Conservation (phyloP, 2,888 invertebrate genomes). For the Synergus gifuensis region DNA sequence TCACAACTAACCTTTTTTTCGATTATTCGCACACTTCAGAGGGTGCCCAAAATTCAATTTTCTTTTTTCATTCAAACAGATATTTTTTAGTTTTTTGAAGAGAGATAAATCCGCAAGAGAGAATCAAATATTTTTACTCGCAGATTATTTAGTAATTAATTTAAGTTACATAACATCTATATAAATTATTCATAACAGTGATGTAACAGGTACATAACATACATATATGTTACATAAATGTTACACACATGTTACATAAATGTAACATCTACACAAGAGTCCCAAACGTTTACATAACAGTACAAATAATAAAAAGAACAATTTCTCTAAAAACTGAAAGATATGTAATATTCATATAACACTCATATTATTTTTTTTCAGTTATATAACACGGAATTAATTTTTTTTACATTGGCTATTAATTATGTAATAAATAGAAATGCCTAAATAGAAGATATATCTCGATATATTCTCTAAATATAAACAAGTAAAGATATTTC, state of each 20-base stretch:
- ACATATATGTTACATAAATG: neutral
- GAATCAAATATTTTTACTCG: neutral
- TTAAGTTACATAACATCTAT: neutral
- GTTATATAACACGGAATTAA: neutral
- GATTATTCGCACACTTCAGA: neutral
- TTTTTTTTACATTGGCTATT: neutral
- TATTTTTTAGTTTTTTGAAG: neutral
- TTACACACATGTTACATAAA: neutral
- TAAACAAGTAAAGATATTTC: neutral
- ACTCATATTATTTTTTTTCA: neutral
- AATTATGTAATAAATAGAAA: neutral
- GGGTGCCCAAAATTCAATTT: slow-evolving; percentile 15
- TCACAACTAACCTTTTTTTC: neutral
- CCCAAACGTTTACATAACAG: neutral
- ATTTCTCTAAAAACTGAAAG: neutral
- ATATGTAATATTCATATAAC: neutral
- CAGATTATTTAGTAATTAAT: neutral
- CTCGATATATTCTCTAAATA: no score
- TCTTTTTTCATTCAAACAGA: slow-evolving; percentile 21
- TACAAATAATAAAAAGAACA: neutral
- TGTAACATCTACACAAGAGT: neutral
- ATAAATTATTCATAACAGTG: neutral
- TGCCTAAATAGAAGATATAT: neutral
- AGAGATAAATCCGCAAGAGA: neutral
- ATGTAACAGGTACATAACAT: neutral